These are phyloP conservation scores for Opisthograptis luteolata DNA, from an alignment of 2,888 invertebrate genomes.

Conservation along the genomic window DNA sequence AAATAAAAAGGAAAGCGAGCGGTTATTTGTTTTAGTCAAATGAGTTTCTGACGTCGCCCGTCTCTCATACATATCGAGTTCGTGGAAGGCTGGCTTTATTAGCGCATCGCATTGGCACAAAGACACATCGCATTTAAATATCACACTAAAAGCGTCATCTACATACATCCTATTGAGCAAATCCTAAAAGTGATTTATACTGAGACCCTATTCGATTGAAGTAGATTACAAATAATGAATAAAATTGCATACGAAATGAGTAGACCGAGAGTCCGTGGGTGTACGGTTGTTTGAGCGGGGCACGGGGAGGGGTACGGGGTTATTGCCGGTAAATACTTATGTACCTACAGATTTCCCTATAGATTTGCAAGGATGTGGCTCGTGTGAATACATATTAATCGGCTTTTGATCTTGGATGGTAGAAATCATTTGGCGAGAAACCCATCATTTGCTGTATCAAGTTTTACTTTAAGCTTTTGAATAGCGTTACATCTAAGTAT, in stretches of 20 bases:
- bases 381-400: constrained; percentile 42
- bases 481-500: too few relatives aligned
- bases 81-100: constrained; percentile 69
- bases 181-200: constrained; percentile 83
- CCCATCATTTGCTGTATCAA: neutral
- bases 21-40: constrained; percentile 79
- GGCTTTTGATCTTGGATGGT: constrained; percentile 47
- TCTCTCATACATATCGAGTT: constrained; percentile 65
- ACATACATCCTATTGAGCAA: constrained; percentile 78
- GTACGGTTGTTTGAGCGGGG: constrained; percentile 72
- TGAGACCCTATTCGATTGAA: constrained; percentile 81
- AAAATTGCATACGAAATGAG: constrained; percentile 84
- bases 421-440: neutral
- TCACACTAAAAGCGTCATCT: constrained; percentile 81
- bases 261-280: constrained; percentile 72
- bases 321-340: constrained; percentile 74
- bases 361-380: constrained; percentile 47
- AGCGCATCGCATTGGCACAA: constrained; percentile 61
- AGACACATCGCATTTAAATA: constrained; percentile 78
- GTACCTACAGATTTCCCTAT: constrained; percentile 29
- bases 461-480: too few relatives aligned
- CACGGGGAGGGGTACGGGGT: constrained; percentile 47
- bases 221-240: constrained; percentile 84
- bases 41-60: constrained; percentile 71
- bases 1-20: constrained; percentile 59